Conservation (phyloP, 2,113 vertebrate genomes). For the Rhagologus leucostigma region DNA sequence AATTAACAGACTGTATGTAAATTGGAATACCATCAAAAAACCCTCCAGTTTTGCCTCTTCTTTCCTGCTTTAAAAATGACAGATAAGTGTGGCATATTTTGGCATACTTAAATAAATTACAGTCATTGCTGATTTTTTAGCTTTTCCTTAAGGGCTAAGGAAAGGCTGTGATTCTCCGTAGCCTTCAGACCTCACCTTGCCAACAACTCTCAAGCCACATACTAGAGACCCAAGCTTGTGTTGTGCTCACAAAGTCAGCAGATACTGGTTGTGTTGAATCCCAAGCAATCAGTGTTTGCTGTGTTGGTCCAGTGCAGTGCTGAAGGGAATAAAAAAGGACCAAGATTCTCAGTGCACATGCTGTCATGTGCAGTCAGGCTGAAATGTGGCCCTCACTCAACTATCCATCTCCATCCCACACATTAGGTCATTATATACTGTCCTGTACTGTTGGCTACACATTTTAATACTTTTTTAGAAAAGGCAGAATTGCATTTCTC, state of each 20-base stretch:
- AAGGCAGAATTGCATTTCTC: not conserved
- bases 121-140: not conserved
- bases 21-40: not conserved
- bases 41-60: not conserved
- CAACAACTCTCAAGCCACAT: not conserved
- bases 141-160: not conserved
- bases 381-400: not conserved
- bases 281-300: not conserved
- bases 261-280: not conserved
- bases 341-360: not conserved
- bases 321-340: not conserved
- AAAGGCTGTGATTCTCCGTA: not conserved
- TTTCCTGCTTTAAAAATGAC: not conserved
- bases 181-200: not conserved
- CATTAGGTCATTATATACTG: not conserved
- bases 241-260: not conserved
- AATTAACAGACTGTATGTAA: conserved; percentile 21
- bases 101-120: not conserved
- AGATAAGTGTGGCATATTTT: not conserved
- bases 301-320: not conserved
- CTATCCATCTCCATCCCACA: not conserved
- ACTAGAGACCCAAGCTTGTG: not conserved
- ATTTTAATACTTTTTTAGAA: not conserved
- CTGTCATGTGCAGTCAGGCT: not conserved
- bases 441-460: not conserved